Evolutionary conservation across 2,888 invertebrate species (phyloP), one percentile per base, ranked within the genome.

Genomic region (Drosophila cracens): DNA sequence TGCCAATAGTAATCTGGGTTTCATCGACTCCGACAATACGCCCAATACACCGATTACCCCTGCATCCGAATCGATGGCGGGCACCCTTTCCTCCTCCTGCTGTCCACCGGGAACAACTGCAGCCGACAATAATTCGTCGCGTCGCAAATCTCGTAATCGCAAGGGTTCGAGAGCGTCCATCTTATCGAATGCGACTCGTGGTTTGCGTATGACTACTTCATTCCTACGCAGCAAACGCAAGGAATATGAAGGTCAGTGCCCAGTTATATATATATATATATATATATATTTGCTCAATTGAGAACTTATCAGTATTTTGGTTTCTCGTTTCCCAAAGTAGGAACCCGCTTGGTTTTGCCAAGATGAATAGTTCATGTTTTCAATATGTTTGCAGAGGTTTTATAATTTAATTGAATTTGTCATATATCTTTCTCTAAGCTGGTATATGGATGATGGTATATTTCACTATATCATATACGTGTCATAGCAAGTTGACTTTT

Each of bases 201-300:
- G 91, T 3, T 64, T 92, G 8, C 91, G 87, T n/a, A 91, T 92
- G 67, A 92, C 93, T 27, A 87, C 92, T 53, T 93, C 92, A 4
- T 92, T 93, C 73, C 74, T 93, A 65, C 88, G 92, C 40, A 81
- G 83, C 36, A 93, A 93, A 73, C 90, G 92, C 34, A 87, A 76
- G 52, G 92, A 93, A 74, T 93, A 93, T 67, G 92, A 92, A 92
- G 92, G 92, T 93, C 83, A 90, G 92, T 82, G 46, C 8, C 13
- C 2, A 11, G 29, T 21, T 29, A 3, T 31, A 31, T 31, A 10
- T 10, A 36, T 16, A 36, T 13, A 13, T 43, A 34, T n/a, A n/a
- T 43, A 43, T 13, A 43, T 43, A 40, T 13, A 46, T 7, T 29
- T 33, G 33, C 33, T 33, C 5, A 21, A 4, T 13, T 21, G 16